Evolutionary conservation across 1,140 invertebrate genomes (phyloP), one percentile per base, ranked within the genome.

Genomic region (Phymastichus coffea): DNA sequence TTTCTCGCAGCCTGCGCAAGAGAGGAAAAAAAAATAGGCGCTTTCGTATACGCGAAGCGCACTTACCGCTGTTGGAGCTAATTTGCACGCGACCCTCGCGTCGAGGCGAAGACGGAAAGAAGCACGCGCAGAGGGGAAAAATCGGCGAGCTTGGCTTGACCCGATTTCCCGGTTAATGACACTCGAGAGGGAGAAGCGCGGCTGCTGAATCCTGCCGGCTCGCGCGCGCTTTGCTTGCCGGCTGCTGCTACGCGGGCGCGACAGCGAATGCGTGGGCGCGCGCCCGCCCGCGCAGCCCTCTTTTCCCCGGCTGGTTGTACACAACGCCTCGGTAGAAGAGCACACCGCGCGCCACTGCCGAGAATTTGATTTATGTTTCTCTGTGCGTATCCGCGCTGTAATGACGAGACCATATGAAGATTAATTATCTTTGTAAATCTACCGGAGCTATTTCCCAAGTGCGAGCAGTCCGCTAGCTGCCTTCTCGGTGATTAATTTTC

Each of bases 141-240:
- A 26, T 3, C 6, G 10, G 38, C 54, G 28, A 43, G 48, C 63
- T 44, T n/a, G n/a, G 59, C 68, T 71, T 68, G 69, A 72, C 70
- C 70, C 55, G 52, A 58, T 72, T 70, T 63, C 44, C 35, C 51
- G 56, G 63, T 54, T 69, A 70, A 72, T 68, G 69, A 69, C 55
- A 68, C 55, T 47, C n/a, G n/a, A n/a, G n/a, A n/a, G n/a, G n/a
- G n/a, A n/a, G n/a, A n/a, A n/a, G n/a, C n/a, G n/a, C n/a, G n/a
- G n/a, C n/a, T n/a, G 52, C 43, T 47, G 40, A 55, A 58, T 63
- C 40, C 20, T 43, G 20, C 54, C 35, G 25, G 49, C 6, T 44
- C n/a, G n/a, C n/a, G n/a, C n/a, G 3, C 28, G 10, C 28, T 44
- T 33, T 44, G 33, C 17, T 25, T 20, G 25, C 35, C 26, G 44